These are phyloP conservation scores for Hedychridium roseum DNA, from an alignment of 2,888 invertebrate species.

Conservation along the genomic window DNA sequence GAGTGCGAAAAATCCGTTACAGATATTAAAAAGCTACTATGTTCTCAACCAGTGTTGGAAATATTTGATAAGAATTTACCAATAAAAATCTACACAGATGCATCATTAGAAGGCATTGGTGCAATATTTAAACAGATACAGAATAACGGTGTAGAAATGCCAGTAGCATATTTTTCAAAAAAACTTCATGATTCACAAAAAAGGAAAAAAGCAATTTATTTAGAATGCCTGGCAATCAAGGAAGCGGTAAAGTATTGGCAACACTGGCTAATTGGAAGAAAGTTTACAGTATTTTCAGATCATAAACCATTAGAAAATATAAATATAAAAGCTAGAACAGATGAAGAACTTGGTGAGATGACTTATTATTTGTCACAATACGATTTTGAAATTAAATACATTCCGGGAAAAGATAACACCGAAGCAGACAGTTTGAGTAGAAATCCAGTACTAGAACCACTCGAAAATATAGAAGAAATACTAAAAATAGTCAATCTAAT, in stretches of 20 bases:
- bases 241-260: slow-evolving; percentile 36
- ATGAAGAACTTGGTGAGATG: slow-evolving; percentile 16
- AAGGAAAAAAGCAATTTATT: slow-evolving; percentile 27
- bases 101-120: slow-evolving; percentile 12
- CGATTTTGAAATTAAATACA: slow-evolving; percentile 19
- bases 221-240: slow-evolving; percentile 36
- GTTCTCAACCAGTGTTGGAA: slow-evolving; percentile 13
- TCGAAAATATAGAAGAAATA: slow-evolving; percentile 16
- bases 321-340: slow-evolving; percentile 20
- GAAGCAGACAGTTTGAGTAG: slow-evolving; percentile 24
- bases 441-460: slow-evolving; percentile 25
- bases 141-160: slow-evolving; percentile 8
- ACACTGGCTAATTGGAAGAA: slow-evolving; percentile 25
- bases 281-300: slow-evolving; percentile 16
- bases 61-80: slow-evolving; percentile 12
- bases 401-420: slow-evolving; percentile 2
- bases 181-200: slow-evolving; percentile 22
- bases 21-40: slow-evolving; percentile 16
- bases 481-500: slow-evolving; percentile 13
- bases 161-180: slow-evolving; percentile 10
- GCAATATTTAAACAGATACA: slow-evolving; percentile 20
- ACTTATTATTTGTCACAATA: slow-evolving; percentile 21
- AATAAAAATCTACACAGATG: slow-evolving; percentile 16
- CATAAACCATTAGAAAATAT: slow-evolving; percentile 25
- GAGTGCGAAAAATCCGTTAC: slow-evolving; percentile 18